Evolutionary conservation across 2,797 vertebrate species (phyloP).

Genomic region (Loriculus beryllinus): DNA sequence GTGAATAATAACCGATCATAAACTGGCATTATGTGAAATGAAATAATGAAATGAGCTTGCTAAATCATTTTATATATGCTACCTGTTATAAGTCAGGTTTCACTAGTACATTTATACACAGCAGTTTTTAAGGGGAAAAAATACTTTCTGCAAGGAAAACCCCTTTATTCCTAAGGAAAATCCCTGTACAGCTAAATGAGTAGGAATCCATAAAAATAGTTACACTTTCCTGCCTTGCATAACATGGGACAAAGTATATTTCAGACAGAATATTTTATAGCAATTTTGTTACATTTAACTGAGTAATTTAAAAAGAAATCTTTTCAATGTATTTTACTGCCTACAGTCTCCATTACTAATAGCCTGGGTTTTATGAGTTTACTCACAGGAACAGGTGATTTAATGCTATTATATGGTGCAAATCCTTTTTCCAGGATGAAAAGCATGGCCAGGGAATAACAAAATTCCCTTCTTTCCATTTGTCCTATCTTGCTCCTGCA

Average conservation of each 20-base stretch:
- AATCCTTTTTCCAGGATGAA: slow-evolving; percentile 12
- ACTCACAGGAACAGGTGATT: slow-evolving; percentile 8
- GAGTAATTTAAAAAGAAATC: neutral
- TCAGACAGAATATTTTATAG: neutral
- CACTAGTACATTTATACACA: neutral
- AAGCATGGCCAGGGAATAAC: neutral
- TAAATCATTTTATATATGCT: neutral
- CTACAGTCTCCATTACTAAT: neutral
- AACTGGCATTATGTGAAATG: neutral
- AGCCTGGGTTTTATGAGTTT: neutral
- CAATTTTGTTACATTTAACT: neutral
- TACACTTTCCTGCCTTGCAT: neutral
- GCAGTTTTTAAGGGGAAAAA: neutral
- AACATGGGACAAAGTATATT: neutral
- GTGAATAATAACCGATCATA: neutral
- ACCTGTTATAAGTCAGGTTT: neutral
- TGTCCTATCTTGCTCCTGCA: neutral
- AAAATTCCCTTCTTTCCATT: neutral
- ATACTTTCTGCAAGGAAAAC: neutral
- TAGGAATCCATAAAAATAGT: neutral
- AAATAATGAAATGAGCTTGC: neutral
- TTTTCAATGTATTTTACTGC: neutral
- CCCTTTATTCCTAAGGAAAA: neutral
- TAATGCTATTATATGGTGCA: neutral
- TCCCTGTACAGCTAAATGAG: neutral